phyloP scores from a whole-genome alignment of 2,888 invertebrate genomes.

The Eristalis intricaria region DNA sequence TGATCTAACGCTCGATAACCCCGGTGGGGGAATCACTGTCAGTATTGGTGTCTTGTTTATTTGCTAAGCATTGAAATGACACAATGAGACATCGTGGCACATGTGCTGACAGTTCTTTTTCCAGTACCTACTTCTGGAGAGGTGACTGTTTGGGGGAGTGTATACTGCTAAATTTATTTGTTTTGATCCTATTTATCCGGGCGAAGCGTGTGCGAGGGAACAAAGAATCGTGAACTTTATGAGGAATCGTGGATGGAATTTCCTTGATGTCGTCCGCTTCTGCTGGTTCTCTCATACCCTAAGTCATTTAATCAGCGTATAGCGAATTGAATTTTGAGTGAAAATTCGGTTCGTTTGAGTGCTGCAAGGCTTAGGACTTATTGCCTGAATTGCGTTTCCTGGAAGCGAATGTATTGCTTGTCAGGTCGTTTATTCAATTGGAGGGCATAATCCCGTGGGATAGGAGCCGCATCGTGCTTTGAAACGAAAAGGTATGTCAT shows the following conservation, averaged over 20 bases:
- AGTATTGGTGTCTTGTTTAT: conserved; percentile 38
- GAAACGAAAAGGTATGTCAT: background rate
- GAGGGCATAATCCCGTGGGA: background rate
- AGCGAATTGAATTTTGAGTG: conserved; percentile 2
- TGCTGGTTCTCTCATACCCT: background rate
- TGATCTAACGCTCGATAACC: conserved; percentile 51
- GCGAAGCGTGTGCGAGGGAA: background rate
- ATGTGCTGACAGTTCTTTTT: conserved; percentile 23
- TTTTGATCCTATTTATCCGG: background rate
- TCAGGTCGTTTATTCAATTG: background rate
- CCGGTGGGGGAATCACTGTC: background rate
- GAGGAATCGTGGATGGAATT: conserved; percentile 35
- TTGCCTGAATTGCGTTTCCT: background rate
- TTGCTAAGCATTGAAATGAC: conserved; percentile 36
- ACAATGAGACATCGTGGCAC: conserved; percentile 31
- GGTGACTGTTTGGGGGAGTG: no score
- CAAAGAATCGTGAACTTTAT: conserved; percentile 25
- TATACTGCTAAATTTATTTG: background rate
- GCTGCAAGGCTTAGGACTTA: background rate
- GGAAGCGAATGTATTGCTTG: background rate
- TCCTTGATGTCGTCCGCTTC: background rate
- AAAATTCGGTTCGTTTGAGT: background rate
- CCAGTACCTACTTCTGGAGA: background rate
- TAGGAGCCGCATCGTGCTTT: background rate
- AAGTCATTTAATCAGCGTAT: conserved; percentile 29